Percentiles rank a stretch among this genome's conserved stretches.
phyloP scores from a whole-genome alignment of 2,888 invertebrate species.

The Chalcis sispes region DNA sequence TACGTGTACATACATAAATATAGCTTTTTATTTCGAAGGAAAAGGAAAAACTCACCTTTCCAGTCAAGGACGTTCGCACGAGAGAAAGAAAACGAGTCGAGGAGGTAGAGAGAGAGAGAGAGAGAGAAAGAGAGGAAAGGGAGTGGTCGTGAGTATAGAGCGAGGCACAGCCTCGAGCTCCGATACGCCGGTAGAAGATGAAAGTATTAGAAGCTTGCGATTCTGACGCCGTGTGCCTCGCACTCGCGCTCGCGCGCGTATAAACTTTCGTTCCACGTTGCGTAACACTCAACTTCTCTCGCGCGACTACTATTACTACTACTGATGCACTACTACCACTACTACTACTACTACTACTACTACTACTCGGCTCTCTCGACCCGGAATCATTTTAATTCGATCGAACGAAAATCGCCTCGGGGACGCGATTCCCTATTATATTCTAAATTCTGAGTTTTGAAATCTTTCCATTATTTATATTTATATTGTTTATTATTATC shows the following conservation, averaged over 20 bases:
- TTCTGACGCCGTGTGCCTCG: constrained; percentile 24
- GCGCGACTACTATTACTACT: no score
- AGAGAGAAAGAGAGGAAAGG: constrained; percentile 32
- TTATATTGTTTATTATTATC: no score
- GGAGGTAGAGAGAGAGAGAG: background rate
- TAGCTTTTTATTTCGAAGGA: constrained; percentile 26
- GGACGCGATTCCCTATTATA: constrained; percentile 16
- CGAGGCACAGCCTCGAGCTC: background rate
- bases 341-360: no score
- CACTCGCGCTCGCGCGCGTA: constrained; percentile 16
- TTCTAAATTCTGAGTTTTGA: background rate
- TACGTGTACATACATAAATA: no score
- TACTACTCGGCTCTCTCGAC: constrained; percentile 9
- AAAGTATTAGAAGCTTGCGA: constrained; percentile 53
- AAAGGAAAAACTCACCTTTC: constrained; percentile 54
- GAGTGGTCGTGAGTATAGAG: no score
- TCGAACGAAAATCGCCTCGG: constrained; percentile 39
- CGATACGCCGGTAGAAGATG: constrained; percentile 40
- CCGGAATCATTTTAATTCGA: constrained; percentile 56
- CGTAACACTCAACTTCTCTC: constrained; percentile 33
- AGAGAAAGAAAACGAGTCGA: constrained; percentile 23
- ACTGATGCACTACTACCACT: background rate
- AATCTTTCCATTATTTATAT: no score
- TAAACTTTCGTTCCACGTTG: constrained; percentile 54
- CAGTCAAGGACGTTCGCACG: constrained; percentile 55